A percentile compares a stretch with the other conserved stretches of the same genome.
Conservation (phyloP, 2,888 invertebrate genomes). For the Conus canariensis region DNA sequence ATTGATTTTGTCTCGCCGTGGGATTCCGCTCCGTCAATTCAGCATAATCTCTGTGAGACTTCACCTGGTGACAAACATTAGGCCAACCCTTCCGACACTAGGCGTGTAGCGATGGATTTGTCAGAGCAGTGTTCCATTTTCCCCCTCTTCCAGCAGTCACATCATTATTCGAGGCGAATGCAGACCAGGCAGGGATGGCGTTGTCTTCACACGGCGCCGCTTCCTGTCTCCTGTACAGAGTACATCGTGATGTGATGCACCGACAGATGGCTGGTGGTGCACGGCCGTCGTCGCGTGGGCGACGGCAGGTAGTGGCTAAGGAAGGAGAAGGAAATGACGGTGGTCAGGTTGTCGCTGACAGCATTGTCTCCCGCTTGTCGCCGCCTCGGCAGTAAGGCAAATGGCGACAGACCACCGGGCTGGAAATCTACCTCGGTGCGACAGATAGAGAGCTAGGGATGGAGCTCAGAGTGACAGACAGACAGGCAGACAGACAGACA, state of each 20-base stretch:
- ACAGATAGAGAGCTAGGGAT: too few relatives aligned
- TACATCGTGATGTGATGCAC: too few relatives aligned
- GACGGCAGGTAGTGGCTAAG: neutral
- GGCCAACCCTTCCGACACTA: too few relatives aligned
- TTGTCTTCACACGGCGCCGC: too few relatives aligned
- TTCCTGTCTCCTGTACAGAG: too few relatives aligned
- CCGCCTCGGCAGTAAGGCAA: neutral
- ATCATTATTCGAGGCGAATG: too few relatives aligned
- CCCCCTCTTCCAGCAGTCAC: too few relatives aligned
- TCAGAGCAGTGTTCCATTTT: too few relatives aligned
- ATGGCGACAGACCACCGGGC: neutral
- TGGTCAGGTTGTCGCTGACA: neutral
- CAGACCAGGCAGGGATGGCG: too few relatives aligned
- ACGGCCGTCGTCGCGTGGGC: neutral
- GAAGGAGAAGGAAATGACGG: neutral
- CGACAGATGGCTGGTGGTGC: neutral
- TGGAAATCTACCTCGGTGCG: too few relatives aligned
- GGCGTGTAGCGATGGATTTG: too few relatives aligned
- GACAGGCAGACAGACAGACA: neutral
- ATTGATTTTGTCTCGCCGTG: conserved; percentile 4
- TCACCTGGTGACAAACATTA: neutral
- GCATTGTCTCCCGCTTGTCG: neutral
- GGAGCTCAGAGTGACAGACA: too few relatives aligned
- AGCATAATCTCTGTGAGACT: neutral
- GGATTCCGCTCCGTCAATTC: neutral